These are phyloP conservation scores for Stomatorhinus walkeri DNA, from an alignment of 2,797 vertebrate species.

Conservation along the genomic window DNA sequence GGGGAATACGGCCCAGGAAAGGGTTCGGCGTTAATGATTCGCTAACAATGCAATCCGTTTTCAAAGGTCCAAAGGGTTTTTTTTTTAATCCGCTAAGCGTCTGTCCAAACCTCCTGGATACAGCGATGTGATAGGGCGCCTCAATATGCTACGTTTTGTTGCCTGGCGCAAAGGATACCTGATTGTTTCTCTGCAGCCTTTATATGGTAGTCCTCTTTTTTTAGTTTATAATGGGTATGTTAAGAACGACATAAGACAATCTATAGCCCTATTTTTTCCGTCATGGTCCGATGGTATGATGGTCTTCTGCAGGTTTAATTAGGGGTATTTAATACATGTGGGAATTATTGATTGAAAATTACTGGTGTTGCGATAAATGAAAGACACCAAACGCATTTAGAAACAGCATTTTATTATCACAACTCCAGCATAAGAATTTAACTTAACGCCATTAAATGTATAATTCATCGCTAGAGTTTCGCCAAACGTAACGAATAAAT, in stretches of 20 bases:
- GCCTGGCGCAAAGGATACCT: background rate
- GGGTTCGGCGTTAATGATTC: conserved; percentile 25
- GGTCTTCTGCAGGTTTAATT: background rate
- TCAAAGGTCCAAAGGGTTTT: conserved; percentile 21
- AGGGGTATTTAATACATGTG: background rate
- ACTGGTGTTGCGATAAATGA: background rate
- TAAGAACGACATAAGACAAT: background rate
- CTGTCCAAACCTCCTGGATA: conserved; percentile 13
- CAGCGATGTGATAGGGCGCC: conserved; percentile 18
- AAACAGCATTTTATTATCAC: background rate
- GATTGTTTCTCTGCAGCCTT: background rate
- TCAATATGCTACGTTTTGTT: conserved; percentile 20
- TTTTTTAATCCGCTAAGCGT: conserved; percentile 5
- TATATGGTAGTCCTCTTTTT: background rate
- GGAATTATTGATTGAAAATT: background rate
- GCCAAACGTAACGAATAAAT: background rate
- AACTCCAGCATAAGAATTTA: background rate
- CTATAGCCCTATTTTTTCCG: background rate
- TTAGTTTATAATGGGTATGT: background rate
- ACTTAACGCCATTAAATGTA: background rate
- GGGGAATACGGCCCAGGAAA: conserved; percentile 41
- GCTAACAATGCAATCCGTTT: conserved; percentile 16
- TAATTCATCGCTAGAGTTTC: background rate
- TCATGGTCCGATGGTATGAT: background rate
- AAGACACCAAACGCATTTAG: background rate